phyloP scores from a whole-genome alignment of 2,888 invertebrate species.

The Papilio gigon region DNA sequence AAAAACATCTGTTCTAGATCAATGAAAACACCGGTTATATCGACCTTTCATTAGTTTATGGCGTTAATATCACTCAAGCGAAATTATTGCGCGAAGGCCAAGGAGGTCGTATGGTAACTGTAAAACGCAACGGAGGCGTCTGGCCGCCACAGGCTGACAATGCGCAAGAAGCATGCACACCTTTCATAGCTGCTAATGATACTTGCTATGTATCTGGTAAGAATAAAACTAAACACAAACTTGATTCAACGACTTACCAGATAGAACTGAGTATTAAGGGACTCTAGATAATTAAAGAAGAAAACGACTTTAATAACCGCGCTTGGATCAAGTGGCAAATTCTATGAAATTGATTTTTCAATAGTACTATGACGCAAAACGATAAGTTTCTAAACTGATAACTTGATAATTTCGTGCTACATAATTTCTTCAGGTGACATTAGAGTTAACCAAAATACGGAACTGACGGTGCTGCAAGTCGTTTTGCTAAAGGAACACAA shows the following conservation, averaged over 20 bases:
- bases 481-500: slow-evolving; percentile 85
- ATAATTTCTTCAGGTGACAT: slow-evolving; percentile 72
- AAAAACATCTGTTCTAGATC: slow-evolving; percentile 9
- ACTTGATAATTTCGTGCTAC: too few relatives aligned
- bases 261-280: too few relatives aligned
- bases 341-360: too few relatives aligned
- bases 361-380: too few relatives aligned
- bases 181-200: background rate
- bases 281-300: too few relatives aligned
- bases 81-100: slow-evolving; percentile 25
- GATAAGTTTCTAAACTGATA: too few relatives aligned
- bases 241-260: too few relatives aligned
- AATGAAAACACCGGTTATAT: slow-evolving; percentile 26
- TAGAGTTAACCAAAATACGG: slow-evolving; percentile 84
- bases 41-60: slow-evolving; percentile 33
- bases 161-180: background rate
- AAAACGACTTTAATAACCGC: too few relatives aligned
- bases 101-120: slow-evolving; percentile 73
- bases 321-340: too few relatives aligned
- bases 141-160: slow-evolving; percentile 31
- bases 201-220: slow-evolving; percentile 30
- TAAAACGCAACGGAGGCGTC: slow-evolving; percentile 2
- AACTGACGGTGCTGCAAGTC: slow-evolving; percentile 82
- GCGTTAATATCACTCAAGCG: background rate
- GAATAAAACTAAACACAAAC: background rate